A percentile compares a stretch with the other conserved stretches of the same genome.
These are phyloP conservation scores for Lacerta agilis DNA, from an alignment of 2,797 vertebrate species.

Conservation along the genomic window DNA sequence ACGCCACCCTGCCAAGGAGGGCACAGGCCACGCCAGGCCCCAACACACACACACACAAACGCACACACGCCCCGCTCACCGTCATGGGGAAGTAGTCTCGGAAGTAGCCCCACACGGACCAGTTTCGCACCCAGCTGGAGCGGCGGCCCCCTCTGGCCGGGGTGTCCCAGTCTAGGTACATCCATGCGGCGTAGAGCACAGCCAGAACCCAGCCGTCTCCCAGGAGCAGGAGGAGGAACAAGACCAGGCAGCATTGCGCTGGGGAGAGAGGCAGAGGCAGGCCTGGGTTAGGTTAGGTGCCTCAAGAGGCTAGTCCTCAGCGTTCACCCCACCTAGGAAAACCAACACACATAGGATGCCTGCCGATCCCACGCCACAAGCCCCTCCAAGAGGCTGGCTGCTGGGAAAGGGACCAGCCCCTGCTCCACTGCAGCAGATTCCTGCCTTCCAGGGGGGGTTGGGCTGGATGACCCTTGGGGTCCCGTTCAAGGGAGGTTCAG, in stretches of 20 bases:
- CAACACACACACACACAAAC: too few relatives aligned
- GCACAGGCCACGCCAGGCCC: neutral
- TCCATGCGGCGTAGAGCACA: constrained; percentile 79
- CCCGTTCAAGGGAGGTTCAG: too few relatives aligned
- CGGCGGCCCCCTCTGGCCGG: constrained; percentile 76
- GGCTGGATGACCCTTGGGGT: too few relatives aligned
- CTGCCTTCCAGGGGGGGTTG: too few relatives aligned
- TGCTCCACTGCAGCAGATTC: too few relatives aligned
- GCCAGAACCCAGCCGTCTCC: constrained; percentile 79
- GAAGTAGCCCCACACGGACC: constrained; percentile 79
- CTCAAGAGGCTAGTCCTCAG: neutral
- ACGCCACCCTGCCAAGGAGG: too few relatives aligned
- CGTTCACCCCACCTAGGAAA: fast-evolving
- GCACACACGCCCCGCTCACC: constrained; percentile 54
- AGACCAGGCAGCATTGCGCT: constrained; percentile 80
- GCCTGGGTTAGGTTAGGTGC: too few relatives aligned
- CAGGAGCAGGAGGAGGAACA: constrained; percentile 74
- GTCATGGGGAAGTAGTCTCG: constrained; percentile 82
- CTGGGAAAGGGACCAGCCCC: neutral
- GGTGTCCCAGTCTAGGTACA: constrained; percentile 82
- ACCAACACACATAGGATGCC: too few relatives aligned
- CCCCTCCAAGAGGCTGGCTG: neutral
- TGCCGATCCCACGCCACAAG: neutral
- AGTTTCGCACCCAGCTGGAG: constrained; percentile 77
- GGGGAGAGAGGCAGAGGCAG: neutral